Evolutionary conservation across 2,113 vertebrate genomes (phyloP), one percentile per base, ranked within the genome.

Genomic region (Brevimyrus niger): DNA sequence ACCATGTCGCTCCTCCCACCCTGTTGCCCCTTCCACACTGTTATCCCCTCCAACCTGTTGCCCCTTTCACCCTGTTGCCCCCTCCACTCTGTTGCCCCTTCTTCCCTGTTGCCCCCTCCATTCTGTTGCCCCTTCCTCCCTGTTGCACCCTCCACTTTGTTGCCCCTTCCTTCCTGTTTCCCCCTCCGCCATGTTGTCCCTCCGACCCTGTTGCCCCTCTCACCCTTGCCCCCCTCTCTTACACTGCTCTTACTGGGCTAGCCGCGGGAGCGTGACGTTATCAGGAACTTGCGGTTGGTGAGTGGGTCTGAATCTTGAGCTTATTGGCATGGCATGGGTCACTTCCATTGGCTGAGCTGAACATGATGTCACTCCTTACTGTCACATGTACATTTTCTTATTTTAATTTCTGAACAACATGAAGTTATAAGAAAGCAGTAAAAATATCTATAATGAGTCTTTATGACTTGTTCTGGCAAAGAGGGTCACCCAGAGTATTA

Each of bases 201-300:
- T 91, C 95, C 93, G 94, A 6, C 27, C 35, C 35, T 38, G n/a
- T 35, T 51, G 48, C 48, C 85, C 92, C 93, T 93, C 93, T 92
- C 91, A 93, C 95, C 93, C 7, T 87, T 53, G 35, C 51, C 93
- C 94, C 94, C 92, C 92, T 95, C 93, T 94, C 92, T 93, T 94
- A 91, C 94, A 91, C 93, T 92, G 92, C 95, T 95, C 95, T 94
- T 94, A 93, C 93, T 92, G 94, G 89, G 94, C 94, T 96, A 99
- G 98, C 96, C 95, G 92, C 97, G 97, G 96, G 97, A 98, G 96
- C 97, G 97, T 93, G 97, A 99, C 95, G 90, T 97, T 95, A 96
- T 96, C 94, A 96, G 97, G 96, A 98, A 95, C 93, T 92, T 96
- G 94, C 97, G 97, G 92, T 94, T 97, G 98, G 98, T 99, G 98